Conservation (phyloP, 2,888 invertebrate species). For the Pachycephus smyrnensis region DNA sequence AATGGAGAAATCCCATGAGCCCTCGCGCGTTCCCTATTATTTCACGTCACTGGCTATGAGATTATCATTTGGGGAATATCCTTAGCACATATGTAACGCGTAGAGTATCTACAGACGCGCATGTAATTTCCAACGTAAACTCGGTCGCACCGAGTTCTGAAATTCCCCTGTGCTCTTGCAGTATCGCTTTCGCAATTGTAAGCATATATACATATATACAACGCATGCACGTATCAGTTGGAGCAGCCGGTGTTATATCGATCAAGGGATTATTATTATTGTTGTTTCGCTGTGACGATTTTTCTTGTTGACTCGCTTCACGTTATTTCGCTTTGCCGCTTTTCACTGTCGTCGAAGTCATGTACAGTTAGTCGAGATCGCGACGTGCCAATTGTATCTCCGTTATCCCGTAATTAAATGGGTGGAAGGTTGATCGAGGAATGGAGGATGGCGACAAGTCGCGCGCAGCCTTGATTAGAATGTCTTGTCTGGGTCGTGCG, state of each 20-base stretch:
- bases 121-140: not conserved
- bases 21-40: not conserved
- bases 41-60: not conserved
- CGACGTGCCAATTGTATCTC: not conserved
- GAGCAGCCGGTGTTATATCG: too few species aligned
- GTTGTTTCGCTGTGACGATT: too few species aligned
- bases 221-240: too few species aligned
- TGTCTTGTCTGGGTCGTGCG: not conserved
- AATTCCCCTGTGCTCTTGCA: not conserved
- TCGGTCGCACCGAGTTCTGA: not conserved
- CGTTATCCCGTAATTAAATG: not conserved
- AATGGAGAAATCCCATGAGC: not conserved
- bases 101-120: not conserved
- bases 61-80: not conserved
- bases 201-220: too few species aligned
- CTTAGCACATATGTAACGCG: not conserved
- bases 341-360: too few species aligned
- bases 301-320: too few species aligned
- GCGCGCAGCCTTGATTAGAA: conserved; percentile 7
- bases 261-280: too few species aligned
- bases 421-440: not conserved
- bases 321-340: too few species aligned
- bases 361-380: not conserved
- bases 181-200: not conserved
- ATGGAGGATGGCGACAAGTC: not conserved